Base-by-base conservation (phyloP, 2,113 vertebrate genomes). In the Microtus pennsylvanicus region DNA sequence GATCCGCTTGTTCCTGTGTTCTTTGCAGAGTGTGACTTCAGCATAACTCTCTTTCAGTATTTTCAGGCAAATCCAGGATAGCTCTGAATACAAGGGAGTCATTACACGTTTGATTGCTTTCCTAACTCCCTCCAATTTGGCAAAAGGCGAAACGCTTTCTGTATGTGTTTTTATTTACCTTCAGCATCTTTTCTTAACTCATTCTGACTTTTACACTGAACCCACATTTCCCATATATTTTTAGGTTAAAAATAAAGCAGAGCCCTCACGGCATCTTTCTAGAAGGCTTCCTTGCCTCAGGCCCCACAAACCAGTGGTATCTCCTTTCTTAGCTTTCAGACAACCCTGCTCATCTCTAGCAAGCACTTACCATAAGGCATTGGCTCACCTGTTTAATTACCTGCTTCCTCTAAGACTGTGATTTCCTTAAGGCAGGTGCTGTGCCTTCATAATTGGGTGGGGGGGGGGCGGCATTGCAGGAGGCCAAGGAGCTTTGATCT, bases 381-480 rank as follows among this genome's bases (percentile, higher is more conserved):
- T 87, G 47, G 89, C 85, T 61, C n/a, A 45, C 21, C 28, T n/a
- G 3, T 55, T 89, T 90, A 90, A 93, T 78, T 65, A 89, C 10
- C 38, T 87, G 35, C 69, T 91, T 22, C 52, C 45, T 30, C 69
- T 87, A 67, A 74, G 80, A 33, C 75, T 52, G 3, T 77, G 61
- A 75, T 75, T 91, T 94, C 72, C 93, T 97, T 52, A 69, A 12
- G 47, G 69, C 75, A 94, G 69, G 47, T 45, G n/a, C 38, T 90
- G 5, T 82, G 45, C 38, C 61, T 74, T 89, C 61, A 42, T 63
- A 95, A 87, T 45, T 80, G 28, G 47, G 5, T 88, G 50, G 67
- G 24, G 58, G 4, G 42, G 42, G 42, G 67, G 24, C 42, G 50
- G 42, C 42, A 26, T 76, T 11, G 2, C 72, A 65, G 21, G 47